These are phyloP conservation scores for Limenitis camilla DNA, from an alignment of 2,888 invertebrate species.

Conservation along the genomic window DNA sequence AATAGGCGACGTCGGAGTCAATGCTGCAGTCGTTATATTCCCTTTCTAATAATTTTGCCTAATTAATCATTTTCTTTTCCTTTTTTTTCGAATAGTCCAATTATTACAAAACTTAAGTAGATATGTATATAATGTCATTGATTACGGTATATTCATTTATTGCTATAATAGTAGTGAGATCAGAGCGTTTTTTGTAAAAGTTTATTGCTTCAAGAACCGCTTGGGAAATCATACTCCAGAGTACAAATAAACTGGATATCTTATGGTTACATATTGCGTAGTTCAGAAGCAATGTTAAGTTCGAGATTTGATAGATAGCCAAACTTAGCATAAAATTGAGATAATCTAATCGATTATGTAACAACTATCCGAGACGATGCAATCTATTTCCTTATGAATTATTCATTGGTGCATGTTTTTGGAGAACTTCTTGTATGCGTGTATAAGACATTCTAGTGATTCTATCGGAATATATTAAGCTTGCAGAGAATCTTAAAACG, in stretches of 20 bases:
- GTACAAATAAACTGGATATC: background rate
- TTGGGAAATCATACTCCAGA: background rate
- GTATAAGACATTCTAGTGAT: background rate
- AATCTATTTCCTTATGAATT: constrained; percentile 3
- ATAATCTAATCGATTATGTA: constrained; percentile 6
- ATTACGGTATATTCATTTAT: too few species aligned
- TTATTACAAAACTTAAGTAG: too few species aligned
- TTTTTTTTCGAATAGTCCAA: too few species aligned
- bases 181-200: too few species aligned
- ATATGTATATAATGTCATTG: too few species aligned
- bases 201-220: too few species aligned
- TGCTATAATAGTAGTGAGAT: too few species aligned
- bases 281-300: constrained; percentile 12
- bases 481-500: constrained; percentile 1
- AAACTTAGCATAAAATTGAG: constrained; percentile 6
- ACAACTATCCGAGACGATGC: background rate
- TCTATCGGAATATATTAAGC: background rate
- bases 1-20: too few species aligned
- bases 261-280: background rate
- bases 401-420: constrained; percentile 5
- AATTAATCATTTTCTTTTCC: too few species aligned
- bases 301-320: constrained; percentile 11
- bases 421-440: constrained; percentile 5
- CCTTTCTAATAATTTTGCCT: too few species aligned
- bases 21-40: too few species aligned